Percentiles rank a stretch among this genome's conserved stretches.
Evolutionary conservation across 2,888 invertebrate species (phyloP).

Genomic region (Tortricodes alternella): DNA sequence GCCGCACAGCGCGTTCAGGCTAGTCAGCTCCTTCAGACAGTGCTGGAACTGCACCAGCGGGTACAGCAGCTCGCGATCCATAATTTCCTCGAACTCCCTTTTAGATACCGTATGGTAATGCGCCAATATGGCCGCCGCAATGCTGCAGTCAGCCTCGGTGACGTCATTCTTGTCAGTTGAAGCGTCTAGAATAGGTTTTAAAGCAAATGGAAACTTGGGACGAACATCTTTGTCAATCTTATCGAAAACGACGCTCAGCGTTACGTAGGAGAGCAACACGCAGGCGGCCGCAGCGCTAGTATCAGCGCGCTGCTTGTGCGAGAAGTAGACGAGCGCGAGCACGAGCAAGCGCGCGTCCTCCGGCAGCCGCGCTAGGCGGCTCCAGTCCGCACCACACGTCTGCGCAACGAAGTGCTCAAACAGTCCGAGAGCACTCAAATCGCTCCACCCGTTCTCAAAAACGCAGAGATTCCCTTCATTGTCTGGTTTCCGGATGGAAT

Average conservation of each 20-base stretch:
- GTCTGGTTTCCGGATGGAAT: background rate
- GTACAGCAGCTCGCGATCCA: conserved; percentile 9
- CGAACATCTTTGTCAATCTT: background rate
- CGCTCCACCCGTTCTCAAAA: conserved; percentile 29
- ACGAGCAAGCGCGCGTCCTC: conserved; percentile 20
- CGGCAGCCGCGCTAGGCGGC: conserved; percentile 3
- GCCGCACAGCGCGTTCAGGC: conserved; percentile 32
- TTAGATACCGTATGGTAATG: conserved; percentile 8
- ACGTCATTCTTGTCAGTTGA: conserved; percentile 15
- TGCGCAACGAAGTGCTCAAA: conserved; percentile 31
- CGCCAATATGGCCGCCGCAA: conserved; percentile 29
- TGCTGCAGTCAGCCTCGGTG: conserved; percentile 33
- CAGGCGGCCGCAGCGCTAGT: conserved; percentile 6
- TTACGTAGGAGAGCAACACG: conserved; percentile 20
- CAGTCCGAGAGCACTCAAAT: background rate
- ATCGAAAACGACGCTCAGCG: conserved; percentile 8
- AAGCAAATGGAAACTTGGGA: background rate
- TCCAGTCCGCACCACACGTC: background rate
- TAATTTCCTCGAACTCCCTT: background rate
- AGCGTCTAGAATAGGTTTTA: conserved; percentile 1
- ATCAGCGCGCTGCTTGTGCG: conserved; percentile 30
- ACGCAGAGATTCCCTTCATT: conserved; percentile 4
- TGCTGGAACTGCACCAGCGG: conserved; percentile 30
- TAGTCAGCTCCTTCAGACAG: conserved; percentile 28
- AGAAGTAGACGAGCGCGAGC: conserved; percentile 38